Evolutionary conservation across 53 echinoderm and acorn worm genomes (phyloP), one percentile per base, ranked within the genome.

Genomic region (Arbacia lixula): DNA sequence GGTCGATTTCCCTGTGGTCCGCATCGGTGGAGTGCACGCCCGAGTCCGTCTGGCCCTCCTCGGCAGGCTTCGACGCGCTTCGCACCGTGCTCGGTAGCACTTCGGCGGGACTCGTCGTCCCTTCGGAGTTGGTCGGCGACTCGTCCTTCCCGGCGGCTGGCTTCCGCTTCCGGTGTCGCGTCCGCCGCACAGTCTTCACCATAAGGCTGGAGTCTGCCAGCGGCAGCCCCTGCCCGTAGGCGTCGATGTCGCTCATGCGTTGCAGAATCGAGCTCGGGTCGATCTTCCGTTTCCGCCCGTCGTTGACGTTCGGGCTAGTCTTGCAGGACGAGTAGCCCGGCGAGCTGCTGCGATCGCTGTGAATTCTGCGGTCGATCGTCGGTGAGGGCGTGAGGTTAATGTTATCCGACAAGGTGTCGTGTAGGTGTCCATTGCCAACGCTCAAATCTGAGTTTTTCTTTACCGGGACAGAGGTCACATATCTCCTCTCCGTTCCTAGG

Each of bases 211-310:
- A 43, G 33, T 84, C 74, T 2, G 83, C 84, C 12, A 93, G 79
- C 0, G 93, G 93, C 22, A 93, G 63, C 2, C 93, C 93, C 53
- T 93, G 91, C 2, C 93, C 93, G 36, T 93, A 93, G 16, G 93
- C 93, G 42, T 93, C 93, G 33, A 93, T 93, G 16, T 93, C 93
- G 42, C 93, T 93, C 85, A 93, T 81, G 43, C 85, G 40, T 19
- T 88, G 86, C 0, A 82, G 68, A 28, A 80, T 40, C 37, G 88
- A 60, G 42, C 73, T 91, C 1, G 90, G 80, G 29, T 85, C 66
- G 30, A 82, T 91, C 39, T 85, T 80, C 46, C 91, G 22, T 14
- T 87, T 69, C 2, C 58, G 54, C 35, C 85, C 38, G 20, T 85
- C 58, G 56, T 85, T 68, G 32, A 69, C 71, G 12, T 85, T 85